phyloP scores from a whole-genome alignment of 1,140 invertebrate species.

The Chelonus insularis region DNA sequence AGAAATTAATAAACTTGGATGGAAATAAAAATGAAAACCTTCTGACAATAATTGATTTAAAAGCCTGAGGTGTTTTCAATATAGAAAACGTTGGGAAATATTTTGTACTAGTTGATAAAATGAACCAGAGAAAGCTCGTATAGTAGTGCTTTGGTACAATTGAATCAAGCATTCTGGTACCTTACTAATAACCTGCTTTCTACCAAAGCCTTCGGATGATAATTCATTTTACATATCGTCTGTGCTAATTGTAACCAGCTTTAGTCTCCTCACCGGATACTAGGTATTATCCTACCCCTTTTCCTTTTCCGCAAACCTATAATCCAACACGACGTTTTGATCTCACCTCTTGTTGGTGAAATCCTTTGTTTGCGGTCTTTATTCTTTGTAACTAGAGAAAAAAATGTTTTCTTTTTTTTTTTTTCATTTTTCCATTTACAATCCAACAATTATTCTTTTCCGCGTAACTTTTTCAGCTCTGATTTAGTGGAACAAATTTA shows the following conservation, averaged over 20 bases:
- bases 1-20: too few relatives aligned
- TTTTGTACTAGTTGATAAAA: too few relatives aligned
- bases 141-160: constrained; percentile 29
- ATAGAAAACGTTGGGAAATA: too few relatives aligned
- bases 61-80: too few relatives aligned
- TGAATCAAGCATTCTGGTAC: constrained; percentile 24
- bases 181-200: constrained; percentile 28
- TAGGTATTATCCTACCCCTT: constrained; percentile 32
- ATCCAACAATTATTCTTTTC: too few relatives aligned
- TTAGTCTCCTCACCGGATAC: constrained; percentile 36
- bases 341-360: constrained; percentile 11
- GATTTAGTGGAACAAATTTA: too few relatives aligned
- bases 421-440: constrained; percentile 3
- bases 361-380: constrained; percentile 20
- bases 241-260: constrained; percentile 40
- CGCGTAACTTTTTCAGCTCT: too few relatives aligned
- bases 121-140: too few relatives aligned
- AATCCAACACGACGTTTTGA: constrained; percentile 20
- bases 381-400: not conserved
- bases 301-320: constrained; percentile 4
- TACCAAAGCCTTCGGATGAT: constrained; percentile 37
- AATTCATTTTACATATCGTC: constrained; percentile 47
- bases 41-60: too few relatives aligned
- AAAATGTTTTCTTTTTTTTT: not conserved
- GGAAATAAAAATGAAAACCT: too few relatives aligned